Conservation (phyloP, 1,140 invertebrate genomes). For the Zaprionus lachaisei region DNA sequence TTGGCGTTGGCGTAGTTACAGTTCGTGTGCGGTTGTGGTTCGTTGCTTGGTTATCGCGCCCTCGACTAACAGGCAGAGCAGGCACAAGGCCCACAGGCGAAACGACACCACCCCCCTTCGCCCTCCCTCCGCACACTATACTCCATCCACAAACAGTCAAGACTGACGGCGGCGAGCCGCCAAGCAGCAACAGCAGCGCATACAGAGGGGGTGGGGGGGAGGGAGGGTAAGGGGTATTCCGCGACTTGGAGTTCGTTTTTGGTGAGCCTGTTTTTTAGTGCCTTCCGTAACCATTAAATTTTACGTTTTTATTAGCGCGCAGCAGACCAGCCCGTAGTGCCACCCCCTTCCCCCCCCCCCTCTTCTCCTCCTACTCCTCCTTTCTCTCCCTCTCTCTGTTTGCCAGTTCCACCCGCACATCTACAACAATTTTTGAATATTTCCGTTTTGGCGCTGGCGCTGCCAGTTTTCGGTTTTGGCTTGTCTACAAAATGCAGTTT, state of each 20-base stretch:
- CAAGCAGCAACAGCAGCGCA: conserved; percentile 17
- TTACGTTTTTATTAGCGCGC: conserved; percentile 82
- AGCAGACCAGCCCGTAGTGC: conserved; percentile 37
- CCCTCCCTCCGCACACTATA: no score
- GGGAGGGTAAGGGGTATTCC: conserved; percentile 8
- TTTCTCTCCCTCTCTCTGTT: no score
- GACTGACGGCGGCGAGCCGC: conserved; percentile 17
- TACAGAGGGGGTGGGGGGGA: not conserved
- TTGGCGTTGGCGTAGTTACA: conserved; percentile 74
- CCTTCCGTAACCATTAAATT: conserved; percentile 83
- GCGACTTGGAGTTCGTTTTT: conserved; percentile 64
- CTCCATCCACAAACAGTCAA: conserved; percentile 23
- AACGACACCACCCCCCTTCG: conserved; percentile 43
- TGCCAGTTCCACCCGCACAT: conserved; percentile 29
- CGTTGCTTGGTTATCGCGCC: conserved; percentile 80
- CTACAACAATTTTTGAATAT: conserved; percentile 78
- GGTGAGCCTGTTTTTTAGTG: conserved; percentile 82
- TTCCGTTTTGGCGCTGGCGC: conserved; percentile 66
- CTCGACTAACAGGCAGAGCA: conserved; percentile 1
- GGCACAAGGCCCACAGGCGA: not conserved
- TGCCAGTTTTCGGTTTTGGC: conserved; percentile 69
- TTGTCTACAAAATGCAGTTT: conserved; percentile 81
- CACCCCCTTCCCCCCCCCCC: not conserved
- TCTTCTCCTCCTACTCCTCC: no score
- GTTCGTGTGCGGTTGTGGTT: conserved; percentile 76